phyloP scores from a whole-genome alignment of 1,140 invertebrate species.

The Tetragnatha versicolor region DNA sequence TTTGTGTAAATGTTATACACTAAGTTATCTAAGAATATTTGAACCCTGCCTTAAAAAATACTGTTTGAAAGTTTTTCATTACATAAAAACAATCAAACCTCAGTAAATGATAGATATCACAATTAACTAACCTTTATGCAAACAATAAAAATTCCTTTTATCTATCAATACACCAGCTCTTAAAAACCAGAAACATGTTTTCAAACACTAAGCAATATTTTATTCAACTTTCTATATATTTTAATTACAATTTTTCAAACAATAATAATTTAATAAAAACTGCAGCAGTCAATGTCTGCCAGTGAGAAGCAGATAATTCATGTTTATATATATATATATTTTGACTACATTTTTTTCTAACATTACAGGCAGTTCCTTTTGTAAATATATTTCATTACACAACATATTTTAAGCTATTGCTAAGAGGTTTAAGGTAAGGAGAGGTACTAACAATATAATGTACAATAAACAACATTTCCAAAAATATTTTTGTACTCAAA shows the following conservation, averaged over 20 bases:
- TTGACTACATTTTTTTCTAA: slow-evolving; percentile 4
- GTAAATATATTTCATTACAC: slow-evolving; percentile 1
- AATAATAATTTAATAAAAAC: slow-evolving; percentile 26
- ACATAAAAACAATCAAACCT: no score
- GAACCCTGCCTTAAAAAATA: no score
- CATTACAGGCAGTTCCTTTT: slow-evolving; percentile 10
- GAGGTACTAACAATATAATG: slow-evolving; percentile 34
- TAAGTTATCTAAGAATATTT: no score
- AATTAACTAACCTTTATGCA: no score
- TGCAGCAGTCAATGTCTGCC: slow-evolving; percentile 5
- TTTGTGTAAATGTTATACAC: no score
- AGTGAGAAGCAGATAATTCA: slow-evolving; percentile 1
- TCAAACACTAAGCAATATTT: slow-evolving; percentile 39
- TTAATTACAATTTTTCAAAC: slow-evolving; percentile 18
- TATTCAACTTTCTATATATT: slow-evolving; percentile 23
- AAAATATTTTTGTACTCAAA: slow-evolving; percentile 47
- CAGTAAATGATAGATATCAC: no score
- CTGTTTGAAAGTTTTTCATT: no score
- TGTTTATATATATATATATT: slow-evolving; percentile 18
- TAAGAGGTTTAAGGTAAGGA: slow-evolving; percentile 31
- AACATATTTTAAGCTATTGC: slow-evolving; percentile 3
- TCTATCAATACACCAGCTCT: no score
- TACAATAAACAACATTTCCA: slow-evolving; percentile 45
- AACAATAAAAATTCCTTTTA: no score
- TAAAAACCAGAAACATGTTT: neutral